Evolutionary conservation across 2,888 invertebrate species (phyloP), one percentile per base, ranked within the genome.

Genomic region (Hyppa rectilinea): DNA sequence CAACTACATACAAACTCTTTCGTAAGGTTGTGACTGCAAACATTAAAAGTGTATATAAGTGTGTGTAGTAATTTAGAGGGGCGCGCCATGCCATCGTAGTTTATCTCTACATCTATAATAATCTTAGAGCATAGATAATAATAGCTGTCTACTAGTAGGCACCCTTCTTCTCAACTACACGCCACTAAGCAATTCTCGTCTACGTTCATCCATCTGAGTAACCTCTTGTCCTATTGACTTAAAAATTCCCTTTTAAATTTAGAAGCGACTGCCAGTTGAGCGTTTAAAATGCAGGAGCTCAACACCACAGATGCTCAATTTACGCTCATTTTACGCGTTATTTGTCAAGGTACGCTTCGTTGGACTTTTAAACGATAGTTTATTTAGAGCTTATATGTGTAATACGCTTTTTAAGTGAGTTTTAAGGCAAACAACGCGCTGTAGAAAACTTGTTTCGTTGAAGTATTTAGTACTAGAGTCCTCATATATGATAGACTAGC

Each of bases 211-310:
- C 67, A 52, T 53, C 34, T 47, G 23, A 47, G 59, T 29, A 52
- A 58, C 52, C 43, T 75, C 45, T 45, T 61, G 45, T 56, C 14
- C 38, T 45, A 61, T 71, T 71, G 78, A 71, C 78, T 78, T 45
- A 63, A 45, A 58, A 73, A 73, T 45, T 64, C 74, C 43, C 59
- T 60, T 63, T 64, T 59, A 38, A 50, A 56, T 67, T 47, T 75
- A 61, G 75, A 80, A 75, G 60, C 47, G 47, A 45, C 52, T 10
- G 31, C 40, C 52, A 40, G 31, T 80, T 80, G 12, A 67, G 61
- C 56, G 26, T 62, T 75, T 67, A 75, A 76, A 76, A 80, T 80
- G 81, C 67, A 75, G 75, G 59, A 67, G 49, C 45, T 49, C 47
- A 50, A 50, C 47, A 66, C 56, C 52, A 40, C 14, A 56, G 75